phyloP scores from a whole-genome alignment of 2,797 vertebrate species.

The Denticeps clupeoides region DNA sequence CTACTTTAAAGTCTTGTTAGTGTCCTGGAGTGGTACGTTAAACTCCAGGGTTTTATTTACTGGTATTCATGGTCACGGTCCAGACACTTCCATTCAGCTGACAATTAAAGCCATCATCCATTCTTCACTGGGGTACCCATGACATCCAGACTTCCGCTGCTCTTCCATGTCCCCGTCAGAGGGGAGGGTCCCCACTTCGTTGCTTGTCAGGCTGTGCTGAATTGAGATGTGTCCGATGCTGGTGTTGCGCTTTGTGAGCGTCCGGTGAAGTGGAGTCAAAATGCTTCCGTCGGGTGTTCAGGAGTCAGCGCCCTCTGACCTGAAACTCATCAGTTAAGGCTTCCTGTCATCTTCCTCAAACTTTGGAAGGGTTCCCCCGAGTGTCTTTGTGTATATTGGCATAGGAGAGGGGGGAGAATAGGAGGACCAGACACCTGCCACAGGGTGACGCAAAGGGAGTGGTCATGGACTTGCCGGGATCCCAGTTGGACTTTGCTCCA shows the following conservation, averaged over 20 bases:
- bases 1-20: no score
- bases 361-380: conserved; percentile 33
- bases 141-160: conserved; percentile 54
- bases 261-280: conserved; percentile 36
- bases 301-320: conserved; percentile 49
- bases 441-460: neutral
- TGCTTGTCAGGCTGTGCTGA: conserved; percentile 24
- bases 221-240: conserved; percentile 42
- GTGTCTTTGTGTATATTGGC: conserved; percentile 7
- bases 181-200: conserved; percentile 22
- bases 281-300: conserved; percentile 53
- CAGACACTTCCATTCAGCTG: neutral
- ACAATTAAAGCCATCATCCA: conserved; percentile 1
- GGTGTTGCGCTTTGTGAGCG: conserved; percentile 48
- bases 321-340: conserved; percentile 50
- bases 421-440: conserved; percentile 17
- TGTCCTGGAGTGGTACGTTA: no score
- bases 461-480: no score
- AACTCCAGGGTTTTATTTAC: no score
- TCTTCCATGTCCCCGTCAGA: conserved; percentile 35
- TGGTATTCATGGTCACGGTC: conserved; percentile 12
- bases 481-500: no score
- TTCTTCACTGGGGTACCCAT: conserved; percentile 24
- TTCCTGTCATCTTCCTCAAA: conserved; percentile 41
- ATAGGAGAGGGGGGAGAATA: neutral